A percentile compares a stretch with the other conserved stretches of the same genome.
phyloP scores from a whole-genome alignment of 2,888 invertebrate species.

The Monoplex corrugatus region DNA sequence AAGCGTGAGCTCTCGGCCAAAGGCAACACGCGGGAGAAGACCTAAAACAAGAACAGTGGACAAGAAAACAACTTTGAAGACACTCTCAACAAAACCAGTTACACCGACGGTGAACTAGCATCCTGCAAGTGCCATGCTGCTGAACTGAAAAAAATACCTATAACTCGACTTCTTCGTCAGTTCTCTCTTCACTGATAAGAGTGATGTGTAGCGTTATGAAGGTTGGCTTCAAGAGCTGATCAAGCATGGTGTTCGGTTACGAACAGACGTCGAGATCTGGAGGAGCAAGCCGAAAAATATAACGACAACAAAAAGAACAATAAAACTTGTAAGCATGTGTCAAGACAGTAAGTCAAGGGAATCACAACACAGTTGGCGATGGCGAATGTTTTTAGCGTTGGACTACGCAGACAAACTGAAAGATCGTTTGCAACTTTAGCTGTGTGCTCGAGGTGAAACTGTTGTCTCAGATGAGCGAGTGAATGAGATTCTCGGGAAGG shows the following conservation, averaged over 20 bases:
- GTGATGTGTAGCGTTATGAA: constrained; percentile 65
- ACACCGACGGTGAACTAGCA: constrained; percentile 63
- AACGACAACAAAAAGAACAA: constrained; percentile 40
- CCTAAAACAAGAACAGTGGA: constrained; percentile 58
- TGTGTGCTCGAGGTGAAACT: constrained; percentile 64
- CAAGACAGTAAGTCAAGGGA: constrained; percentile 60
- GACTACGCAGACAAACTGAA: constrained; percentile 72
- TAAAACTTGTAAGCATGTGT: constrained; percentile 52
- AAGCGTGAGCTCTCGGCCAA: constrained; percentile 60
- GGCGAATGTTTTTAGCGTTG: constrained; percentile 64
- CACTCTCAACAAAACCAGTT: constrained; percentile 62
- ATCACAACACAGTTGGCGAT: constrained; percentile 65
- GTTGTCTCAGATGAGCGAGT: constrained; percentile 57
- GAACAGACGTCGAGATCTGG: constrained; percentile 64
- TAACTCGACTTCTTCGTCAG: constrained; percentile 68
- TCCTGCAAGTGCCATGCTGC: constrained; percentile 63
- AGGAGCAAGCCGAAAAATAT: constrained; percentile 50
- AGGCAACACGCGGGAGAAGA: constrained; percentile 47
- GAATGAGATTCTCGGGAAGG: constrained; percentile 56
- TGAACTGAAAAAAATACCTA: constrained; percentile 66
- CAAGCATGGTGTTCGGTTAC: constrained; percentile 59
- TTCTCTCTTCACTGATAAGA: constrained; percentile 65
- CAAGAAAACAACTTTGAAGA: constrained; percentile 62
- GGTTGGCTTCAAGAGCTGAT: constrained; percentile 64
- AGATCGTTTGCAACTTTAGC: constrained; percentile 65